These are phyloP conservation scores for Morpho helenor DNA, from an alignment of 2,888 invertebrate species.

Conservation along the genomic window DNA sequence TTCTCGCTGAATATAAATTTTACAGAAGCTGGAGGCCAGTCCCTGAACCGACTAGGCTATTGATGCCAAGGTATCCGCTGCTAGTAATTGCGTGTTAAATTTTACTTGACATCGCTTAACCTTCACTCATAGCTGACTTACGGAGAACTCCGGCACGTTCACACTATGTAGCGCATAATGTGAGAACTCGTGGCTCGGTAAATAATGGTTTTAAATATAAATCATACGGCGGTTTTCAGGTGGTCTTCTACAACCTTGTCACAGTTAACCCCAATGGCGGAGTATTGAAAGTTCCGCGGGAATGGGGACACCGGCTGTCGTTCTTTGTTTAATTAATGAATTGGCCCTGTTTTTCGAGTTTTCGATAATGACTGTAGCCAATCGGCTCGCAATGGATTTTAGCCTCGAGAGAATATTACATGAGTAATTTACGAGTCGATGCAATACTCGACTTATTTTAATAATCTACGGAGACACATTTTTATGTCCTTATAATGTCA, in stretches of 20 bases:
- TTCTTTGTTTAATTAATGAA: conserved; percentile 58
- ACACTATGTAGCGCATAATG: conserved; percentile 35
- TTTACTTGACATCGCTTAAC: conserved; percentile 73
- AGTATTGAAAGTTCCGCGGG: conserved; percentile 63
- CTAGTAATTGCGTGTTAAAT: conserved; percentile 75
- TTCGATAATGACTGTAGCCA: conserved; percentile 24
- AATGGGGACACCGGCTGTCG: conserved; percentile 53
- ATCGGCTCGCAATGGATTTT: conserved; percentile 18
- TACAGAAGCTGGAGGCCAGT: conserved; percentile 9
- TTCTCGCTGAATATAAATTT: conserved; percentile 12
- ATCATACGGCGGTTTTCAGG: conserved; percentile 61
- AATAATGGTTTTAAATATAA: conserved; percentile 14
- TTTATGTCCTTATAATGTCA: not conserved
- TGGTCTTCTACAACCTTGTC: conserved; percentile 68
- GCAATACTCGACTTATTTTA: conserved; percentile 8
- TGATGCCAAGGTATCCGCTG: conserved; percentile 67
- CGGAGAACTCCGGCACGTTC: conserved; percentile 39
- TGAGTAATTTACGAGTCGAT: conserved; percentile 1
- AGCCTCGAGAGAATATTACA: conserved; percentile 11
- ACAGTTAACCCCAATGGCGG: conserved; percentile 61
- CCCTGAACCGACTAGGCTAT: conserved; percentile 41
- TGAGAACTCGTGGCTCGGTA: conserved; percentile 32
- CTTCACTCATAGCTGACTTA: conserved; percentile 49
- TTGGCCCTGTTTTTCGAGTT: conserved; percentile 31
- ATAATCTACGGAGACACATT: conserved; percentile 8